Evolutionary conservation across 1,140 invertebrate species (phyloP).

Genomic region (Megalopta genalis): DNA sequence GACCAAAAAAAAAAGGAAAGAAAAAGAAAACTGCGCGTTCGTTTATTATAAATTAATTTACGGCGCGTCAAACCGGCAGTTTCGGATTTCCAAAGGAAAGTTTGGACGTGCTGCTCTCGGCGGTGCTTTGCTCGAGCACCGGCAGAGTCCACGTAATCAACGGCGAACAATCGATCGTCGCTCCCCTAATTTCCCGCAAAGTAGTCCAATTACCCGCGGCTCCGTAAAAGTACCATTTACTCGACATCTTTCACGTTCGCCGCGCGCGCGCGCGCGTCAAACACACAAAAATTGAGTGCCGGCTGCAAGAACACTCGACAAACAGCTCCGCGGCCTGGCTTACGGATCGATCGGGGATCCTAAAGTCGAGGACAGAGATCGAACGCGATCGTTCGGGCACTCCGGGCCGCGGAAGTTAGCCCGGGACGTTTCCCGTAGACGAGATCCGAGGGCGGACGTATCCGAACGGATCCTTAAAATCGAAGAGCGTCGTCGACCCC

Average conservation of each 20-base stretch:
- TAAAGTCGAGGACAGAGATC: not conserved
- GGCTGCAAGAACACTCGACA: not conserved
- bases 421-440: not conserved
- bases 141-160: not conserved
- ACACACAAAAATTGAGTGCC: not conserved
- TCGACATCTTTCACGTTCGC: not conserved
- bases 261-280: not conserved
- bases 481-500: slow-evolving; percentile 39
- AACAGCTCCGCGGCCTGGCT: too few species aligned
- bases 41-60: too few species aligned
- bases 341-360: not conserved
- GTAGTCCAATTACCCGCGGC: not conserved
- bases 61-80: too few species aligned
- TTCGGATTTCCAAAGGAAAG: not conserved
- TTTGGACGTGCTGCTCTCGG: too few species aligned
- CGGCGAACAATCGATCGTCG: not conserved
- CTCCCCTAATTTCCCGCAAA: not conserved
- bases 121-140: too few species aligned
- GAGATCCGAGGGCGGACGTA: too few species aligned
- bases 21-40: too few species aligned
- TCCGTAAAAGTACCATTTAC: not conserved
- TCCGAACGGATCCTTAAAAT: slow-evolving; percentile 40
- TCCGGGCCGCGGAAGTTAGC: too few species aligned
- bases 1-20: too few species aligned
- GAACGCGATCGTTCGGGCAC: not conserved